Evolutionary conservation across 23 tunicate species (phyloP).

Genomic region (Ascidia mentula): DNA sequence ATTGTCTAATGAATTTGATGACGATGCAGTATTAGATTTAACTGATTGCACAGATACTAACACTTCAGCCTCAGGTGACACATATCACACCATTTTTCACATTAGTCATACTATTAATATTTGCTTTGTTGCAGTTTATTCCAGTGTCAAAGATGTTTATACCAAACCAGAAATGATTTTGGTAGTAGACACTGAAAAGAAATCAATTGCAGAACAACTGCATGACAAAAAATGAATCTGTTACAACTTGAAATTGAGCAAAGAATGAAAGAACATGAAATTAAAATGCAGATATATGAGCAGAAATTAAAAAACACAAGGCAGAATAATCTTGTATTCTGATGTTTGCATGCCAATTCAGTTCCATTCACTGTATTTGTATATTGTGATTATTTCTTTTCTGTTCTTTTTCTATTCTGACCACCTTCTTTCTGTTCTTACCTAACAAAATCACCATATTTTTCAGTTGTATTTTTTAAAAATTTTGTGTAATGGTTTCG

Average conservation of each 20-base stretch:
- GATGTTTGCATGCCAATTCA: neutral
- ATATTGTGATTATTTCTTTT: neutral
- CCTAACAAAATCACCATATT: too few species aligned
- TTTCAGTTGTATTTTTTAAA: neutral
- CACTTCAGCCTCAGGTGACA: neutral
- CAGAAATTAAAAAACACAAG: neutral
- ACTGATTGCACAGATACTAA: neutral
- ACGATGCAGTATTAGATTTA: neutral
- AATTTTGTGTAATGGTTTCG: constrained; percentile 3
- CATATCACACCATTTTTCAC: too few species aligned
- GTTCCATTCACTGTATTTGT: neutral
- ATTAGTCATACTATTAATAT: neutral
- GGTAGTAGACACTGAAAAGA: neutral
- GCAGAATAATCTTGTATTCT: too few species aligned
- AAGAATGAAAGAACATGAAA: neutral
- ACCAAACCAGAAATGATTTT: neutral
- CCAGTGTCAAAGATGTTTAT: too few species aligned
- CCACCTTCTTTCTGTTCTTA: neutral
- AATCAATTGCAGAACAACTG: neutral
- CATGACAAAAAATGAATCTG: neutral
- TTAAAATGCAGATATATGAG: neutral
- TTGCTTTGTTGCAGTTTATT: neutral
- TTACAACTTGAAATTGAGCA: neutral
- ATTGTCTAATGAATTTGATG: neutral
- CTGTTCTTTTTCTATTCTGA: neutral